A percentile compares a stretch with the other conserved stretches of the same genome.
phyloP scores from a whole-genome alignment of 1,140 invertebrate genomes.

The Saccostrea glomerata region DNA sequence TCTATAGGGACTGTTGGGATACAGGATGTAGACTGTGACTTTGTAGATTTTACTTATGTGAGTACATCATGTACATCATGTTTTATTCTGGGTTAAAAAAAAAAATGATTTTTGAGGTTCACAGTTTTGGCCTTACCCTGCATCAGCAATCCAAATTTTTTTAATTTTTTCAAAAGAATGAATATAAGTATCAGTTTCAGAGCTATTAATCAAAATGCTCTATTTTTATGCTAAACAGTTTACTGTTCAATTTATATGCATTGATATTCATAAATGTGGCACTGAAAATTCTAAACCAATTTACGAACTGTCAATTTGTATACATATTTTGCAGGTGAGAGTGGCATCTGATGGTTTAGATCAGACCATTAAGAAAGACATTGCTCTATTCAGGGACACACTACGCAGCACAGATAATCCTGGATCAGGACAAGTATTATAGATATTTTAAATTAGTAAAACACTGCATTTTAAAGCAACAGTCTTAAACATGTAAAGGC shows the following conservation, averaged over 20 bases:
- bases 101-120: neutral
- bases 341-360: constrained; percentile 82
- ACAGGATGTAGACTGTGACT: constrained; percentile 97
- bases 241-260: neutral
- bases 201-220: no score
- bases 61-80: constrained; percentile 74
- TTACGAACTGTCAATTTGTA: neutral
- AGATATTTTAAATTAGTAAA: neutral
- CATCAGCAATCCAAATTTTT: neutral
- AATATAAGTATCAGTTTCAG: no score
- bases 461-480: no score
- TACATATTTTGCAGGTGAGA: constrained; percentile 55
- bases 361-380: constrained; percentile 87
- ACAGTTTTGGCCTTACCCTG: neutral
- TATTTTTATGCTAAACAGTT: no score
- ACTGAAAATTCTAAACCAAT: no score
- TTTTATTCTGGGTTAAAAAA: no score
- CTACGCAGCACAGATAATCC: constrained; percentile 82
- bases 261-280: neutral
- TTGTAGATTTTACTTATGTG: constrained; percentile 97
- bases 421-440: constrained; percentile 81
- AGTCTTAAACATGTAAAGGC: no score
- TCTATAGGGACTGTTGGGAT: constrained; percentile 96
- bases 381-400: constrained; percentile 91
- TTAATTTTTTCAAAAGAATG: no score